Conservation (phyloP, 1,140 invertebrate species). For the Phthorimaea operculella region DNA sequence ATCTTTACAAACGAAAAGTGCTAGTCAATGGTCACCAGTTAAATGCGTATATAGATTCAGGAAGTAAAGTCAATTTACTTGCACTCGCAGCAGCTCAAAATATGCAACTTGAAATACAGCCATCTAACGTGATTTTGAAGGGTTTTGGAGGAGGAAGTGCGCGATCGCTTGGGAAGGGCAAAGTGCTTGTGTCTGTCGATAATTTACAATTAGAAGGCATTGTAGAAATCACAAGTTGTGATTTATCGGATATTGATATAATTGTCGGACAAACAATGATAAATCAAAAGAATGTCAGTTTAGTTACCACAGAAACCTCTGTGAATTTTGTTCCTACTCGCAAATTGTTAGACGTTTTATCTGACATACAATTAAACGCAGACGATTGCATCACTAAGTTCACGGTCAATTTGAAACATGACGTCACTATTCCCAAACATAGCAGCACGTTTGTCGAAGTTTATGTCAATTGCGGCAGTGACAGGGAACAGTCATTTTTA, state of each 20-base stretch:
- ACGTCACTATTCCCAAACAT: not conserved
- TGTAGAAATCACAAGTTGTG: conserved; percentile 8
- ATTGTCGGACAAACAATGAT: conserved; percentile 10
- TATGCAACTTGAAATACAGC: not conserved
- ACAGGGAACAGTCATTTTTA: not conserved
- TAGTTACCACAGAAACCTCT: conserved; percentile 5
- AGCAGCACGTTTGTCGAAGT: conserved; percentile 3
- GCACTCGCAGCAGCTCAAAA: not conserved
- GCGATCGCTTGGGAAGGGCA: conserved; percentile 1
- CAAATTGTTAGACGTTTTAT: not conserved
- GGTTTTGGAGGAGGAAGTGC: conserved; percentile 6
- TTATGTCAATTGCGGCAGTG: not conserved
- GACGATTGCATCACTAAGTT: conserved; percentile 1
- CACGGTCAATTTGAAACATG: conserved; percentile 1
- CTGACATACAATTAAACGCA: conserved; percentile 1
- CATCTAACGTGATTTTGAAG: conserved; percentile 5
- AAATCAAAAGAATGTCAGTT: conserved; percentile 5
- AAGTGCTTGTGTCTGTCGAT: not conserved
- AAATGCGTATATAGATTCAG: conserved; percentile 20
- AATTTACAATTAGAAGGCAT: not conserved
- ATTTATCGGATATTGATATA: conserved; percentile 1
- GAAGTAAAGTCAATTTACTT: conserved; percentile 19
- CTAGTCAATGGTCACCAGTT: conserved; percentile 10
- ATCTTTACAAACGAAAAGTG: conserved; percentile 17
- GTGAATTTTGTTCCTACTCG: not conserved